Conservation (phyloP, 2,888 invertebrate genomes). For the Pollenia amentaria region DNA sequence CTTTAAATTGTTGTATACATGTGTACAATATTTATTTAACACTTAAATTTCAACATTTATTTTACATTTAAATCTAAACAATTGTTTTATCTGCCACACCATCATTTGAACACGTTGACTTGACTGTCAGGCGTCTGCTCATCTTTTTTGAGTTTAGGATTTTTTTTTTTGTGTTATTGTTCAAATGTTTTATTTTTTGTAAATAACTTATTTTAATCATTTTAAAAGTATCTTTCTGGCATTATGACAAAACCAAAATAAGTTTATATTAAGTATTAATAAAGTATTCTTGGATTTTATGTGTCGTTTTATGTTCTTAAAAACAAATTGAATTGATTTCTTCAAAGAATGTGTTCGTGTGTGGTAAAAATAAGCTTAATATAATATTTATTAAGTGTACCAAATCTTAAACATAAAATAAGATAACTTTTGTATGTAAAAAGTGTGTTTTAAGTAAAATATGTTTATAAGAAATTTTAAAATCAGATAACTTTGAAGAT, state of each 20-base stretch:
- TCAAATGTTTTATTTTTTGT: not conserved
- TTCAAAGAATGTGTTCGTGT: not conserved
- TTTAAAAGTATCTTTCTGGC: conserved; percentile 34
- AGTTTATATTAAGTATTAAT: conserved; percentile 5
- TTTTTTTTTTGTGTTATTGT: not conserved
- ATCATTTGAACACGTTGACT: conserved; percentile 10
- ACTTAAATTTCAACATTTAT: conserved; percentile 56
- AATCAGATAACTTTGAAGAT: not conserved
- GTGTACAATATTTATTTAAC: conserved; percentile 62
- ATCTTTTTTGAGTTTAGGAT: not conserved
- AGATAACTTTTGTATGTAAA: not conserved
- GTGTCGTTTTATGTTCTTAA: not conserved
- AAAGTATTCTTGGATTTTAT: not conserved
- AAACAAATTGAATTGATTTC: not conserved
- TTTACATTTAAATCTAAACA: conserved; percentile 58
- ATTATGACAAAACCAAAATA: conserved; percentile 19
- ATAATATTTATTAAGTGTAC: not conserved
- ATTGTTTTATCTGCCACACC: conserved; percentile 35
- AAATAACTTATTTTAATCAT: conserved; percentile 18
- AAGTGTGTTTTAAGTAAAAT: too few relatives aligned
- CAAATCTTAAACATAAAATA: not conserved
- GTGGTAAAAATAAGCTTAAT: not conserved
- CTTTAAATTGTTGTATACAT: conserved; percentile 55
- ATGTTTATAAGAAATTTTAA: not conserved
- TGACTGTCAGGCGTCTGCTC: not conserved